phyloP scores from a whole-genome alignment of 2,113 vertebrate genomes.

The Gasterosteus nipponicus region DNA sequence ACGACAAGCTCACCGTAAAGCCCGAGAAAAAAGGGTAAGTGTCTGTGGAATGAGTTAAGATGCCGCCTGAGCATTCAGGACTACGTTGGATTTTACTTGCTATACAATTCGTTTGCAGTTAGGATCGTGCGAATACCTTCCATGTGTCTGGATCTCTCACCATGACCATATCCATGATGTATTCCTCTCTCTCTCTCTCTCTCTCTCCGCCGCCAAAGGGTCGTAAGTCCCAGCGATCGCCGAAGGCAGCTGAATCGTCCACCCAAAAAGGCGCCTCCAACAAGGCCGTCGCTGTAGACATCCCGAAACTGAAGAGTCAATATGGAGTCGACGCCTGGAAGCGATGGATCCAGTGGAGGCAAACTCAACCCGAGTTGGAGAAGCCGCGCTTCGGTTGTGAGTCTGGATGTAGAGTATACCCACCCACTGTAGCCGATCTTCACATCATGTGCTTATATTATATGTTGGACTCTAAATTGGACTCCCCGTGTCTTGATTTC shows the following conservation, averaged over 20 bases:
- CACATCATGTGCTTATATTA: not conserved
- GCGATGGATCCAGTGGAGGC: slow-evolving; percentile 94
- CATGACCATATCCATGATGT: not conserved
- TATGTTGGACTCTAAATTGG: not conserved
- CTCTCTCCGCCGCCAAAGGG: slow-evolving; percentile 53
- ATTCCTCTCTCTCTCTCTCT: not conserved
- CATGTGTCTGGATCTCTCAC: not conserved
- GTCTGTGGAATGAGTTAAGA: not conserved
- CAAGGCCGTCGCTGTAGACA: not conserved
- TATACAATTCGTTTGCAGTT: not conserved
- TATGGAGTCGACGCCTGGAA: slow-evolving; percentile 97
- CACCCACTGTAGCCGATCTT: not conserved
- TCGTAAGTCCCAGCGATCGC: slow-evolving; percentile 43
- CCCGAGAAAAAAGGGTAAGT: slow-evolving; percentile 88
- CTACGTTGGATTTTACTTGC: not conserved
- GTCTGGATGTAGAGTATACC: slow-evolving; percentile 19
- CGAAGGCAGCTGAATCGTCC: slow-evolving; percentile 20
- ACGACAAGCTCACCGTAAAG: slow-evolving; percentile 84
- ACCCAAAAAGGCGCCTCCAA: not conserved
- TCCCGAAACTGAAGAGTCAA: slow-evolving; percentile 86
- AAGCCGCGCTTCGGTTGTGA: slow-evolving; percentile 85
- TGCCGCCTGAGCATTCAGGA: not conserved
- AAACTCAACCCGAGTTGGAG: slow-evolving; percentile 86
- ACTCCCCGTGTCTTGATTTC: not conserved
- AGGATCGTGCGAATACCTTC: not conserved